Conservation (phyloP, 1,140 invertebrate species). For the Lucilia sericata region DNA sequence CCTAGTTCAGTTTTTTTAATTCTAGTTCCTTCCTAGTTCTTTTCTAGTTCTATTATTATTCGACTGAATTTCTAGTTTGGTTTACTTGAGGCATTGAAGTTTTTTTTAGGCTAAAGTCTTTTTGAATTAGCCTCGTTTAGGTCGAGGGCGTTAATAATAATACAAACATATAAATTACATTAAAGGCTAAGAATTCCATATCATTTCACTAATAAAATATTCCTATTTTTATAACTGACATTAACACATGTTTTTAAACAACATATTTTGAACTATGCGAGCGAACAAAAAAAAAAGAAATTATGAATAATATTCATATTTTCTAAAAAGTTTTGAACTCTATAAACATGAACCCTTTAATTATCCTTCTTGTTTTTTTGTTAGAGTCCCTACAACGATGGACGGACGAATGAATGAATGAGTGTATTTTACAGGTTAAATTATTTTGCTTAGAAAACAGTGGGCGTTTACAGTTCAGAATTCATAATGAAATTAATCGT, state of each 20-base stretch:
- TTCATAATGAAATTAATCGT: slow-evolving; percentile 27
- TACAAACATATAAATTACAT: slow-evolving; percentile 1
- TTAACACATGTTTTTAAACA: background rate
- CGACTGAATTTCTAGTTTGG: too few relatives aligned
- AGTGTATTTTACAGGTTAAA: background rate
- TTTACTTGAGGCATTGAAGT: too few relatives aligned
- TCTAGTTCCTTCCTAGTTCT: too few relatives aligned
- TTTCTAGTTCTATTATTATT: too few relatives aligned
- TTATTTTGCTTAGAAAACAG: background rate
- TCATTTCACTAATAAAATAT: background rate
- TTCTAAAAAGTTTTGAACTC: background rate
- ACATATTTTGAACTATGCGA: background rate
- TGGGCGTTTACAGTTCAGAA: background rate
- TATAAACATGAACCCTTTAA: slow-evolving; percentile 11
- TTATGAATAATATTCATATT: background rate
- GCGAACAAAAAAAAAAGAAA: background rate
- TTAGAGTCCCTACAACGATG: too few relatives aligned
- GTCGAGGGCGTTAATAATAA: background rate
- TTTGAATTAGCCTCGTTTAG: too few relatives aligned
- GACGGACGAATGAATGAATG: background rate
- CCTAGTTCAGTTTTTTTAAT: too few relatives aligned
- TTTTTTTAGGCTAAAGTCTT: too few relatives aligned
- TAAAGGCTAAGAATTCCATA: background rate
- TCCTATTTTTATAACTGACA: slow-evolving; percentile 2
- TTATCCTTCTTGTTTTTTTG: background rate